A percentile compares a stretch with the other conserved stretches of the same genome.
Conservation (phyloP, 2,113 vertebrate species). For the Oryzias woworae region DNA sequence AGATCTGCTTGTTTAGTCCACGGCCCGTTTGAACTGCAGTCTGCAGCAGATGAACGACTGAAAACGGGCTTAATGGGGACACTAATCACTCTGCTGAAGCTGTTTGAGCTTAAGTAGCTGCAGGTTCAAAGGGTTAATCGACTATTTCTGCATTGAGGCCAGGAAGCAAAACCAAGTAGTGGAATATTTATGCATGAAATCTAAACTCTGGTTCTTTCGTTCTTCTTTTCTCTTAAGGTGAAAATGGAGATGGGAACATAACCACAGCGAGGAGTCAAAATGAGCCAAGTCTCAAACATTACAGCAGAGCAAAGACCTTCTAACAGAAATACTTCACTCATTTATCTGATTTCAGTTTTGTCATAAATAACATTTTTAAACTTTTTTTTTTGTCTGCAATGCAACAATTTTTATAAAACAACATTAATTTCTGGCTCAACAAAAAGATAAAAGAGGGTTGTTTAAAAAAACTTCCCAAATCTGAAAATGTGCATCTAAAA, state of each 20-base stretch:
- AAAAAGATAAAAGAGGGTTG: too few relatives aligned
- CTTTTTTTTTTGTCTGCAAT: too few relatives aligned
- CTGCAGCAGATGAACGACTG: conserved; percentile 10
- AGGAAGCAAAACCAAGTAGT: conserved; percentile 15
- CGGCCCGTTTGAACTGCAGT: conserved; percentile 5
- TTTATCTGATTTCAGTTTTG: not conserved
- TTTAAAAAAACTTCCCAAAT: too few relatives aligned
- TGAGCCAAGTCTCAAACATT: conserved; percentile 14
- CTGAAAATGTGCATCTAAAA: too few relatives aligned
- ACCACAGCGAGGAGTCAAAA: not conserved
- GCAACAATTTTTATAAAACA: too few relatives aligned
- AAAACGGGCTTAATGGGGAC: conserved; percentile 11
- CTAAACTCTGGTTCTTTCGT: not conserved
- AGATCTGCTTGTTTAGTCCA: conserved; percentile 19
- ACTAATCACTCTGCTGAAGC: conserved; percentile 10
- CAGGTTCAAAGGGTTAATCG: conserved; percentile 43
- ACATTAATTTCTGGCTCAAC: too few relatives aligned
- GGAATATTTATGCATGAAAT: conserved; percentile 1
- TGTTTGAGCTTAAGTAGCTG: conserved; percentile 25
- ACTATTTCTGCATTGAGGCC: conserved; percentile 27
- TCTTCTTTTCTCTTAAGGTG: not conserved
- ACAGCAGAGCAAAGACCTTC: too few relatives aligned
- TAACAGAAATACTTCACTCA: not conserved
- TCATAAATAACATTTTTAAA: too few relatives aligned
- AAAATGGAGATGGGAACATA: conserved; percentile 8